Evolutionary conservation across 2,113 vertebrate genomes (phyloP).

Genomic region (Nansenia antarctica): DNA sequence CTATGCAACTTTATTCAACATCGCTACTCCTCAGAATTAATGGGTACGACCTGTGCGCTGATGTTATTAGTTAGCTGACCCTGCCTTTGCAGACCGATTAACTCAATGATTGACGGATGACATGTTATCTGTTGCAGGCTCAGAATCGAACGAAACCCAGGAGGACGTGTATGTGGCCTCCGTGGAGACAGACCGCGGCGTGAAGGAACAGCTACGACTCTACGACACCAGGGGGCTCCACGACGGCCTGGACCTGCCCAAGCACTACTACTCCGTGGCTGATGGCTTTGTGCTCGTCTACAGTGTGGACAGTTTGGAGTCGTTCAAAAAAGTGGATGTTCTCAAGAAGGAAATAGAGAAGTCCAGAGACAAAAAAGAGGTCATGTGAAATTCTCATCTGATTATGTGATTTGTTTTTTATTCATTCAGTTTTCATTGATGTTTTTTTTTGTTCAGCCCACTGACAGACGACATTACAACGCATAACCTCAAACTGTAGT

Average conservation of each 20-base stretch:
- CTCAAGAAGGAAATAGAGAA: slow-evolving; percentile 93
- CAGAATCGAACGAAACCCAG: slow-evolving; percentile 82
- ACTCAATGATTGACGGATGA: background rate
- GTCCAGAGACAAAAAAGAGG: slow-evolving; percentile 95
- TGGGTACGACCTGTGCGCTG: no score
- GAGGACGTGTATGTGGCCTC: slow-evolving; percentile 92
- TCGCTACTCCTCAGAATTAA: no score
- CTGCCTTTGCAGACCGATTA: no score
- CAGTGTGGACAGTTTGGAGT: slow-evolving; percentile 87
- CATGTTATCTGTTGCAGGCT: slow-evolving; percentile 71
- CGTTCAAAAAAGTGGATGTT: slow-evolving; percentile 85
- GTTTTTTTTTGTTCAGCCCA: background rate
- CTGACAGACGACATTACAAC: background rate
- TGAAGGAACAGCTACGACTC: slow-evolving; percentile 91
- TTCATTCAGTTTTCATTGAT: background rate
- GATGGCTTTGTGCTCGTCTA: slow-evolving; percentile 93
- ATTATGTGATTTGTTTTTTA: background rate
- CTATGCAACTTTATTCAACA: no score
- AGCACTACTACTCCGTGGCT: slow-evolving; percentile 89
- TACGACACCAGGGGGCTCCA: slow-evolving; percentile 91
- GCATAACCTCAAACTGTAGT: background rate
- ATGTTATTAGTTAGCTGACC: no score
- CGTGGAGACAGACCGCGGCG: slow-evolving; percentile 88
- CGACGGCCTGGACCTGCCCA: slow-evolving; percentile 84
- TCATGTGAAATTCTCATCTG: slow-evolving; percentile 34